Base-by-base conservation (phyloP, 2,113 vertebrate genomes). In the Sminthopsis crassicaudata region DNA sequence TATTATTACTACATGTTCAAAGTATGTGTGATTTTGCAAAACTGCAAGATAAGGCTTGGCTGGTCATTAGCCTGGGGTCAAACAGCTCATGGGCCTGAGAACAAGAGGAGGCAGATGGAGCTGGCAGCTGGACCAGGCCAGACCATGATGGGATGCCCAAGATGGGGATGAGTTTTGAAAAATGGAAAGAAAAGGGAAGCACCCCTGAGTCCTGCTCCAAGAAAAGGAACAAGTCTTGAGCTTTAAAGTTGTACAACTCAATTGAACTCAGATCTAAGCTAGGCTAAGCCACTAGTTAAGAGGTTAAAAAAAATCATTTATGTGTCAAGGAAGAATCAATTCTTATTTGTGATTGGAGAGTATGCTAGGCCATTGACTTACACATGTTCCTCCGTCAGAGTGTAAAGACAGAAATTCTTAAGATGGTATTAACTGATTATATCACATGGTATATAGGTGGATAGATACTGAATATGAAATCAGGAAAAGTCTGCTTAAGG, bases 41-140 rank as follows among this genome's bases (percentile, higher is more conserved):
- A 84, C 16, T 84, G 67, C n/a, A 84, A 84, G n/a, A 84, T 84
- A 84, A 42, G 67, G 7, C 67, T 84, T 42, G 67, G 19, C 19
- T 84, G 67, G 67, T 84, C 67, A 84, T n/a, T 84, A n/a, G 67
- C 67, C n/a, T 84, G 67, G n/a, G 67, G 67, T n/a, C 67, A 84
- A 42, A 84, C 19, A 42, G n/a, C 67, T 84, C n/a, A 84, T 76
- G 36, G 67, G 16, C 19, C 67, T 84, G n/a, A 84, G 36, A 84
- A 42, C 19, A 84, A 42, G 9, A 42, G 4, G 67, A 42, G 67
- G 67, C 22, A 23, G 2, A 23, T 42, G 16, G 19, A 84, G 67
- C 67, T 84, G n/a, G 16, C 36, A 23, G 36, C 5, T 6, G 36
- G 36, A 16, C 36, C 36, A 76, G 36, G 5, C 36, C 67, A 76